Evolutionary conservation across 2,797 vertebrate genomes (phyloP), one percentile per base, ranked within the genome.

Genomic region (Moxostoma hubbsi): DNA sequence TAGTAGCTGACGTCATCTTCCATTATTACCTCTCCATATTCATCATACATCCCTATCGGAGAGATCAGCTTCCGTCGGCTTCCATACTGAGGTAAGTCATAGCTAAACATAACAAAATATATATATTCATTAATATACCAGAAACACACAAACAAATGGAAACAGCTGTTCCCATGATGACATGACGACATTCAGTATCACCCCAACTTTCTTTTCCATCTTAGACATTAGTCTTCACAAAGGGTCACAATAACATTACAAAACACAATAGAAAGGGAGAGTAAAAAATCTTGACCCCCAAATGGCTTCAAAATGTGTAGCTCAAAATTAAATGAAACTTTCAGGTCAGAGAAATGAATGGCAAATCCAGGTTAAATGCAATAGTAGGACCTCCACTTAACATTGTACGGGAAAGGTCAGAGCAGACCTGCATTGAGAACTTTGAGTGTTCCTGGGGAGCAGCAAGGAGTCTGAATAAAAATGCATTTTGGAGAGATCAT

Each of bases 51-150:
- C 66, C 95, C 96, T 0, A 94, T 87, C 0, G 97, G 96, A 6
- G 98, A 97, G 82, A 99, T 93, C 87, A 99, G 83, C 78, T 98
- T 96, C 66, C 96, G 95, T n/a, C 97, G 96, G 85, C 97, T 99
- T 88, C 98, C 97, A 0, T 98, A 99, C 77, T 98, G 96, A 79
- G 97, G 97, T 87, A 98, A 93, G 73, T 98, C 97, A 65, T 99
- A 99, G 89, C 97, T 99, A 92, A 87, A 24, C n/a, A n/a, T n/a
- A n/a, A 85, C 62, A 90, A 1, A 57, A 12, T 36, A 36, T 36
- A 36, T 36, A 9, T 16, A 13, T 15, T 43, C 59, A 58, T 66
- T 47, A 9, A 8, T 46, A 80, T 66, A 53, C 49, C 49, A 65
- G 75, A 57, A 68, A 53, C 77, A 83, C 9, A 68, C 59, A 85